Percentiles rank a stretch among this genome's conserved stretches.
Evolutionary conservation across 2,113 vertebrate genomes (phyloP).

Genomic region (Gopherus evgoodei): DNA sequence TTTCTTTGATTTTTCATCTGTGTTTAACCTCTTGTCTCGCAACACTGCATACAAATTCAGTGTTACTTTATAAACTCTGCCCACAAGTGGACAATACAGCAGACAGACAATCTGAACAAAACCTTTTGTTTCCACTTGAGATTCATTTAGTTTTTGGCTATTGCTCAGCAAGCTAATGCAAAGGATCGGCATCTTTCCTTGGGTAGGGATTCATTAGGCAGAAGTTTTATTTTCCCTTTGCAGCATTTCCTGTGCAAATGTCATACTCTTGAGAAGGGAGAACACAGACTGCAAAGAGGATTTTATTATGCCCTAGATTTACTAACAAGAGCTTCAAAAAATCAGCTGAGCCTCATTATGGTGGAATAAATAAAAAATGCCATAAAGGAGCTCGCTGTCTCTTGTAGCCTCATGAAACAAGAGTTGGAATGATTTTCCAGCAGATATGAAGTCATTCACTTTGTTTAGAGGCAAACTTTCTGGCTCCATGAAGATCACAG

Average conservation of each 20-base stretch:
- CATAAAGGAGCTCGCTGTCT: slow-evolving; percentile 31
- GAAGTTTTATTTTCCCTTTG: background rate
- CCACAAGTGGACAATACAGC: background rate
- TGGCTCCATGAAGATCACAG: slow-evolving; percentile 25
- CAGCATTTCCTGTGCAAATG: background rate
- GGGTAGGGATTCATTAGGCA: background rate
- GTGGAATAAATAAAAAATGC: background rate
- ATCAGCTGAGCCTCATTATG: slow-evolving; percentile 57
- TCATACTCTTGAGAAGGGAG: background rate
- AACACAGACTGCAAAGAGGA: slow-evolving; percentile 31
- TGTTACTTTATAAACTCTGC: background rate
- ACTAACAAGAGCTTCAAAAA: slow-evolving; percentile 19
- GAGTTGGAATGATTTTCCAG: slow-evolving; percentile 26
- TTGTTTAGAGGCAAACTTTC: background rate
- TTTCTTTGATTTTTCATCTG: background rate
- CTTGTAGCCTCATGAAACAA: slow-evolving; percentile 18
- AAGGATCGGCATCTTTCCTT: background rate
- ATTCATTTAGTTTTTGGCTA: background rate
- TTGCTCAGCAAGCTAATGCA: background rate
- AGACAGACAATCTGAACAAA: background rate
- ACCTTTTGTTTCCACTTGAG: accelerated
- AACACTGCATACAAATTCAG: background rate
- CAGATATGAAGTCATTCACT: slow-evolving; percentile 41
- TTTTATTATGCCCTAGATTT: slow-evolving; percentile 37
- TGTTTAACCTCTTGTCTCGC: background rate